Conservation (phyloP, 2,888 invertebrate species). For the Nudaria mundana region DNA sequence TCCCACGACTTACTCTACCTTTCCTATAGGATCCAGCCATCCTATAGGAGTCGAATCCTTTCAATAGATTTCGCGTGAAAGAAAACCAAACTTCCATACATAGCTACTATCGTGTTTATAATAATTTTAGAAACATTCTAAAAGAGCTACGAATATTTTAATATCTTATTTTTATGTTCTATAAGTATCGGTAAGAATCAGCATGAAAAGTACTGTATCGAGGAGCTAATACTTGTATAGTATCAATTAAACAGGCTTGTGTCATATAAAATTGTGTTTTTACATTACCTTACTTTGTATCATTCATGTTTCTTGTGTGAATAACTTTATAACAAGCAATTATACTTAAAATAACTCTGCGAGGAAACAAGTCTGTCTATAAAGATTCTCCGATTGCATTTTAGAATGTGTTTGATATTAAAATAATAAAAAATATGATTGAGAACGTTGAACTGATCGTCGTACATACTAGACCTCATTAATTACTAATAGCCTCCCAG, state of each 20-base stretch:
- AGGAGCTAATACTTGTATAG: conserved; percentile 1
- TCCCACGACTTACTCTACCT: no score
- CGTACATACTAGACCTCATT: conserved; percentile 9
- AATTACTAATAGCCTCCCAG: no score
- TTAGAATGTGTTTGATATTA: conserved; percentile 30
- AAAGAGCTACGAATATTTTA: no score
- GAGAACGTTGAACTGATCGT: conserved; percentile 15
- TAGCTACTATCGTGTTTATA: no score
- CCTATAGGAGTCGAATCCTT: no score
- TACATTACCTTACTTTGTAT: conserved; percentile 24
- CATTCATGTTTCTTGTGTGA: conserved; percentile 28
- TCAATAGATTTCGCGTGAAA: no score
- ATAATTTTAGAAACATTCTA: no score
- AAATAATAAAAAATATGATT: conserved; percentile 24
- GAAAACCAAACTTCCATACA: no score
- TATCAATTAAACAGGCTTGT: conserved; percentile 2
- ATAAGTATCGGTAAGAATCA: no score
- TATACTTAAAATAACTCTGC: conserved; percentile 34
- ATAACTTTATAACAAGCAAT: conserved; percentile 36
- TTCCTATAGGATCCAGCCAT: no score
- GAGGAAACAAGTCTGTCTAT: conserved; percentile 24
- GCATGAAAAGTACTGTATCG: no score
- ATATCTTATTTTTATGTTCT: no score
- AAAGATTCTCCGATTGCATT: conserved; percentile 28
- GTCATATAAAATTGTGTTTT: conserved; percentile 18